Percentiles rank a stretch among this genome's conserved stretches.
Evolutionary conservation across 2,888 invertebrate genomes (phyloP).

Genomic region (Lasioglossum zephyrum): DNA sequence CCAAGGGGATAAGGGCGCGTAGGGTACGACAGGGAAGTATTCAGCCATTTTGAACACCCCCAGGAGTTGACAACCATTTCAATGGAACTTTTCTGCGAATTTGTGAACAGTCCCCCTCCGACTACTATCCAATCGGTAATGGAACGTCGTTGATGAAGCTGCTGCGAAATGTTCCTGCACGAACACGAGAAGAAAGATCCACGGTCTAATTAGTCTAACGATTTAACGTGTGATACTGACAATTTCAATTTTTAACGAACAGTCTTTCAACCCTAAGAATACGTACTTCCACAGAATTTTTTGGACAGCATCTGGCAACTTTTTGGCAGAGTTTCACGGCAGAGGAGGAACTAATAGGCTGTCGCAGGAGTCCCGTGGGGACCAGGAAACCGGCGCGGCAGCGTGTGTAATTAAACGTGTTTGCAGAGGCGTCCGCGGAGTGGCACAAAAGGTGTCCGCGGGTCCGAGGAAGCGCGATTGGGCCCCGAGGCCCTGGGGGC

Average conservation of each 20-base stretch:
- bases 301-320: neutral
- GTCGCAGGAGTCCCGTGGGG: conserved; percentile 26
- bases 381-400: conserved; percentile 43
- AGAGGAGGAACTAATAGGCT: neutral
- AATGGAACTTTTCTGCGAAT: conserved; percentile 1
- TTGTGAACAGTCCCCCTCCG: conserved; percentile 1
- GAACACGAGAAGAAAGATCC: neutral
- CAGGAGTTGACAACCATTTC: conserved; percentile 2
- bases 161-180: neutral
- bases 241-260: neutral
- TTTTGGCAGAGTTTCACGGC: neutral
- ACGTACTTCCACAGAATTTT: neutral
- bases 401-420: conserved; percentile 65
- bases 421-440: conserved; percentile 70
- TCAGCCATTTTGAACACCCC: conserved; percentile 5
- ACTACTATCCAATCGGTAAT: conserved; percentile 5
- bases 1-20: neutral
- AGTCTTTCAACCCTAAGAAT: neutral
- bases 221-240: neutral
- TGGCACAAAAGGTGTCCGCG: conserved; percentile 71
- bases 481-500: conserved; percentile 7
- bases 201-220: neutral
- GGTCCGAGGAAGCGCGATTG: conserved; percentile 58
- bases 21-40: conserved; percentile 2
- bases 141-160: conserved; percentile 2